phyloP scores from a whole-genome alignment of 1,140 invertebrate genomes.

The Eumaeus atala region DNA sequence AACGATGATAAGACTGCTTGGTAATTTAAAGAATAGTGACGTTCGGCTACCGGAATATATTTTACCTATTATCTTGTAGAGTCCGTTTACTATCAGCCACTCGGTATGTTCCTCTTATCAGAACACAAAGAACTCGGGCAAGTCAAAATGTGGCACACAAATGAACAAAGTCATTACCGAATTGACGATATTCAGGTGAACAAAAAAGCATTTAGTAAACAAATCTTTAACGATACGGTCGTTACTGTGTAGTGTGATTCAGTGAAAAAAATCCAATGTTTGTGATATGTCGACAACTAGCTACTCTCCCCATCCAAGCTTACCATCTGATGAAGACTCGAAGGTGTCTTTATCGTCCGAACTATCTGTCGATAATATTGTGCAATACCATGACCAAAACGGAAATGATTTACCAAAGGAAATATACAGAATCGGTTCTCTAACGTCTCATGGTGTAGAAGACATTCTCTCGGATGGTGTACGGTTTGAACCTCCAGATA shows the following conservation, averaged over 20 bases:
- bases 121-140: conserved; percentile 51
- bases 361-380: conserved; percentile 30
- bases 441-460: conserved; percentile 63
- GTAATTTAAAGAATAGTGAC: conserved; percentile 39
- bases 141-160: conserved; percentile 56
- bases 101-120: conserved; percentile 64
- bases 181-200: conserved; percentile 68
- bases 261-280: conserved; percentile 23
- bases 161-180: conserved; percentile 65
- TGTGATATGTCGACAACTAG: conserved; percentile 43
- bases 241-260: conserved; percentile 40
- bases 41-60: conserved; percentile 64
- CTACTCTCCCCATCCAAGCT: conserved; percentile 41
- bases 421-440: conserved; percentile 32
- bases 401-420: conserved; percentile 35
- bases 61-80: conserved; percentile 51
- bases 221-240: conserved; percentile 54
- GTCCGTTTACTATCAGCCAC: conserved; percentile 54
- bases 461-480: conserved; percentile 58
- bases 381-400: conserved; percentile 27
- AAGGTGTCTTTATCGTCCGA: conserved; percentile 46
- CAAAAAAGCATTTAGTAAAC: conserved; percentile 70
- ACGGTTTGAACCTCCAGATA: conserved; percentile 38
- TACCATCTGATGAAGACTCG: conserved; percentile 48
- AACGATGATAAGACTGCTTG: conserved; percentile 25